phyloP scores from a whole-genome alignment of 2,113 vertebrate species.

The Eublepharis macularius region DNA sequence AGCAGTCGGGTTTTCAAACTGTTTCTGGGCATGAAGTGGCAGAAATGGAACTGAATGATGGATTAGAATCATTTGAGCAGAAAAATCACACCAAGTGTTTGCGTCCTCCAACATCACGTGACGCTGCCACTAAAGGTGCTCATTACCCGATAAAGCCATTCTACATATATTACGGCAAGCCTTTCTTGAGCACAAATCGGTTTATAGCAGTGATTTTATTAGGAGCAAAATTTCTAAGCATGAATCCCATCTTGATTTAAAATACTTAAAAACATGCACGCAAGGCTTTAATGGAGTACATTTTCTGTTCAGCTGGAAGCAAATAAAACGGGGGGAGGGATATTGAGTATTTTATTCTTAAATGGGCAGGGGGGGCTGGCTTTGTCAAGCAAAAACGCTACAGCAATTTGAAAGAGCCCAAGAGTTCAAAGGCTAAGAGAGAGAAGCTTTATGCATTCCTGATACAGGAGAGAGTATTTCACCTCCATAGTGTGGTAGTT shows the following conservation, averaged over 20 bases:
- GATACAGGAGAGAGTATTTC: neutral
- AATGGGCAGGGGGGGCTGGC: neutral
- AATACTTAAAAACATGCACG: neutral
- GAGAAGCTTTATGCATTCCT: neutral
- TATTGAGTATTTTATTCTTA: neutral
- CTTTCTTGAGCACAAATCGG: slow-evolving; percentile 41
- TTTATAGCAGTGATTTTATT: slow-evolving; percentile 34
- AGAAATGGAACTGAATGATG: slow-evolving; percentile 63
- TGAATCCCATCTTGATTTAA: slow-evolving; percentile 33
- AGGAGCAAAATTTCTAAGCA: slow-evolving; percentile 33
- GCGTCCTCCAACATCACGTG: slow-evolving; percentile 31
- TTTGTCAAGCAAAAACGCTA: neutral
- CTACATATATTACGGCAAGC: slow-evolving; percentile 52
- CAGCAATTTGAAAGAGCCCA: neutral
- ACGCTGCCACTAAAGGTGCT: slow-evolving; percentile 31
- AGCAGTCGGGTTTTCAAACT: slow-evolving; percentile 55
- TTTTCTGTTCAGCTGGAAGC: rapidly evolving
- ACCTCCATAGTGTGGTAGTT: no score
- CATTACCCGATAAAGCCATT: slow-evolving; percentile 54
- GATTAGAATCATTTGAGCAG: slow-evolving; percentile 65
- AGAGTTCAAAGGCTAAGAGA: neutral
- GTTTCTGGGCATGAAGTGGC: slow-evolving; percentile 47
- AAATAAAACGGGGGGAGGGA: neutral
- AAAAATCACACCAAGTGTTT: slow-evolving; percentile 46
- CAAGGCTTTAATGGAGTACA: slow-evolving; percentile 21